Percentiles rank a stretch among this genome's conserved stretches.
phyloP scores from a whole-genome alignment of 2,113 vertebrate genomes.

The Ceuthmochares aereus region DNA sequence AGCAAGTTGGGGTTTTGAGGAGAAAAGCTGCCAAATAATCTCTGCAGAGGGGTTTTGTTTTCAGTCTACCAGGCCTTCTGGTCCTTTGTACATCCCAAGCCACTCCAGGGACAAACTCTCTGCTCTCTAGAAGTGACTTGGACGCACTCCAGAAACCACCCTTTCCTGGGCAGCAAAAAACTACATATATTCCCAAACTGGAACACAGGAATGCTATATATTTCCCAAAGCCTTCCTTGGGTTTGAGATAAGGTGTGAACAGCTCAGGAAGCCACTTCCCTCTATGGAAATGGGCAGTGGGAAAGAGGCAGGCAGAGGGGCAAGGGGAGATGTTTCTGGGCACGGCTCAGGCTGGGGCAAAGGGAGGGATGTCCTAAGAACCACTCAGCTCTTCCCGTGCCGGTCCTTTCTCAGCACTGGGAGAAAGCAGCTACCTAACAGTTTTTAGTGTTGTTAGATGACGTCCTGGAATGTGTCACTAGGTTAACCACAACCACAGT shows the following conservation, averaged over 20 bases:
- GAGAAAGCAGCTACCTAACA: background rate
- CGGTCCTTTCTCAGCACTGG: background rate
- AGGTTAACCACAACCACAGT: background rate
- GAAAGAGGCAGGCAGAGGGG: background rate
- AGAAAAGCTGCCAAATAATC: background rate
- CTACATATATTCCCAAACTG: no score
- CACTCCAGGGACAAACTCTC: background rate
- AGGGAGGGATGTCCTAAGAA: background rate
- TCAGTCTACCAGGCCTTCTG: background rate
- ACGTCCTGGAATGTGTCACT: background rate
- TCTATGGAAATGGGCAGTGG: rapidly evolving
- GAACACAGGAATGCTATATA: background rate
- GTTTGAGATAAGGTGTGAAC: rapidly evolving
- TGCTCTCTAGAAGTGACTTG: rapidly evolving
- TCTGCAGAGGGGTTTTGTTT: background rate
- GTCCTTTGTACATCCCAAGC: background rate
- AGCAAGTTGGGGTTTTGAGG: background rate
- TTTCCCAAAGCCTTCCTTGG: background rate
- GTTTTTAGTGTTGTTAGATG: background rate
- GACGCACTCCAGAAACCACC: background rate
- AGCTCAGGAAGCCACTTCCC: background rate
- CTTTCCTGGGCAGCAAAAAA: background rate
- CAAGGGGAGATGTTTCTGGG: background rate
- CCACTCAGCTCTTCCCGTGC: background rate
- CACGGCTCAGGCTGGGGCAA: background rate